Base-by-base conservation (phyloP, 2,888 invertebrate species). In the Eupithecia tripunctaria region DNA sequence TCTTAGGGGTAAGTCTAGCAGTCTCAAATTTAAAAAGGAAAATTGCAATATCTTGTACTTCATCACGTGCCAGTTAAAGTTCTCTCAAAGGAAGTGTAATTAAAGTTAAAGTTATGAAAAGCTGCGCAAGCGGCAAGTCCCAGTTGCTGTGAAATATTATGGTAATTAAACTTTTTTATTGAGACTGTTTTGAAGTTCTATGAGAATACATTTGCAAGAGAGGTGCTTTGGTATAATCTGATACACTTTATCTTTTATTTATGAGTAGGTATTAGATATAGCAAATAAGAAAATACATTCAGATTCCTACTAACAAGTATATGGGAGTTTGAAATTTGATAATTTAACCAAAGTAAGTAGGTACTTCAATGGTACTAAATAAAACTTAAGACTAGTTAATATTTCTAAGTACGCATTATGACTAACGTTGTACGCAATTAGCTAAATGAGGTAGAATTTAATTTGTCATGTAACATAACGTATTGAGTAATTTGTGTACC, bases 71-170 rank as follows among this genome's bases (percentile, higher is more conserved):
- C 70, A 81, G 80, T 70, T 65, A 15, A 71, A 67, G 76, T 71
- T 64, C n/a, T n/a, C 60, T 68, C 67, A 66, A 75, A 76, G 76
- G 38, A 70, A 73, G 80, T 82, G 82, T 82, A 84, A 85, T 85
- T 83, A 84, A 82, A 82, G 85, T 85, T 84, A 83, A 82, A 82
- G 76, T 81, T 80, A 66, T 25, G 75, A 51, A 72, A 69, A 81
- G 76, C 79, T 82, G 80, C 75, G 78, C 76, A 70, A 51, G 56
- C 71, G 76, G 72, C 73, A 62, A 43, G 72, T 71, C 59, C 74
- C 70, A 74, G 70, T 73, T 75, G 68, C 70, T 65, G 47, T 56
- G 67, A 72, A 72, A 73, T 76, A 76, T 75, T 68, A 75, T 21
- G 18, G 69, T 74, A 70, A 75, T 75, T 71, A 75, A 79, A 79